These are phyloP conservation scores for Pogonocherus hispidulus DNA, from an alignment of 2,888 invertebrate genomes.

Conservation along the genomic window DNA sequence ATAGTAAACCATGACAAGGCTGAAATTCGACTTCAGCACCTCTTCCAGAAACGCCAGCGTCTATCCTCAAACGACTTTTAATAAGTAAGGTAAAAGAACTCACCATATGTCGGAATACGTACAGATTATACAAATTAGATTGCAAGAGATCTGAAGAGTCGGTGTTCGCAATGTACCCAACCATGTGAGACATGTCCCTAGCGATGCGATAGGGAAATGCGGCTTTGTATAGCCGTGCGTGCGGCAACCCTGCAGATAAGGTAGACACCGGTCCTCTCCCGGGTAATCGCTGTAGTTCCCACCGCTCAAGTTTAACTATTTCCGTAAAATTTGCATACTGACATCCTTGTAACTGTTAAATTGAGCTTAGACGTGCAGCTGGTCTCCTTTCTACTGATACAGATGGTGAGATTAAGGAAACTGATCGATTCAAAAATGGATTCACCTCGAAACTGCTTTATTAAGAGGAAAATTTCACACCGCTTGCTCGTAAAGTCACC, in stretches of 20 bases:
- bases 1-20: too few relatives aligned
- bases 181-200: slow-evolving; percentile 56
- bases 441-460: too few relatives aligned
- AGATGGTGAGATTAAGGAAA: not conserved
- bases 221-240: slow-evolving; percentile 58
- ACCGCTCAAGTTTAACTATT: slow-evolving; percentile 47
- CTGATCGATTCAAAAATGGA: too few relatives aligned
- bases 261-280: slow-evolving; percentile 54
- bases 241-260: slow-evolving; percentile 59
- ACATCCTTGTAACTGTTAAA: slow-evolving; percentile 19
- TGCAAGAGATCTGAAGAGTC: not conserved
- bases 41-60: too few relatives aligned
- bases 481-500: too few relatives aligned
- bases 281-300: slow-evolving; percentile 57
- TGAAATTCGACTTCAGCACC: too few relatives aligned
- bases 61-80: not conserved
- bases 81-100: not conserved
- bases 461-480: too few relatives aligned
- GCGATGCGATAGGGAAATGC: slow-evolving; percentile 59
- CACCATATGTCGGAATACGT: not conserved
- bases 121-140: not conserved
- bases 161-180: slow-evolving; percentile 8
- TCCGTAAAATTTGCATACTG: slow-evolving; percentile 36
- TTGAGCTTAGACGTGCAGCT: not conserved
- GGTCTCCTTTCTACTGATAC: not conserved